Conservation (phyloP, 2,888 invertebrate species). For the Hemaris fuciformis region DNA sequence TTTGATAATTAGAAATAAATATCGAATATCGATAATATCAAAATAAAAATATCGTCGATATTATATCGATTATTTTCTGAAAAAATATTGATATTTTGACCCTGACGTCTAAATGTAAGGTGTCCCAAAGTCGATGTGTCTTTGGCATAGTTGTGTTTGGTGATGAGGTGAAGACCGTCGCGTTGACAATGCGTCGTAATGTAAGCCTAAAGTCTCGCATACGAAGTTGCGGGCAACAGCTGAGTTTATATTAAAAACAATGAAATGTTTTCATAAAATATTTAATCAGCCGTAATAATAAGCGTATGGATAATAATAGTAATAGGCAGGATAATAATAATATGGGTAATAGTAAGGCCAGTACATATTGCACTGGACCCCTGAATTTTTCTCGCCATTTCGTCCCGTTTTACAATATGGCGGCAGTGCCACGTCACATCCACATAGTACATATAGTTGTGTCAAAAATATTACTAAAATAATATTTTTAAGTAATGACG, state of each 20-base stretch:
- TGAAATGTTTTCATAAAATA: not conserved
- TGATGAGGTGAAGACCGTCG: no score
- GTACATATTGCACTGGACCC: constrained; percentile 8
- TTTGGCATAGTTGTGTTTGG: no score
- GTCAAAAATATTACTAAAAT: not conserved
- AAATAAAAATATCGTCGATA: no score
- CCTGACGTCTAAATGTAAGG: no score
- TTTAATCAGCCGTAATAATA: constrained; percentile 17
- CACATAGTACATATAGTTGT: not conserved
- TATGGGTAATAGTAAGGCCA: constrained; percentile 28
- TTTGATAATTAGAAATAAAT: no score
- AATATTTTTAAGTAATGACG: not conserved
- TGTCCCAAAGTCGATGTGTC: no score
- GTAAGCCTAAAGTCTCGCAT: no score
- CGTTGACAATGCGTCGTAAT: no score
- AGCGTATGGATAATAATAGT: constrained; percentile 23
- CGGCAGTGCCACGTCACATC: not conserved
- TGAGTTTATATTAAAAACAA: not conserved
- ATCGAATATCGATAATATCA: no score
- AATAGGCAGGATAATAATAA: constrained; percentile 20
- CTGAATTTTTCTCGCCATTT: not conserved
- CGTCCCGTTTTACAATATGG: not conserved
- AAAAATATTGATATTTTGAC: no score
- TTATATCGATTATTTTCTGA: no score
- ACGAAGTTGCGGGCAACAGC: not conserved